These are phyloP conservation scores for Clarias laeviceps DNA, from an alignment of 2,797 vertebrate genomes.

Conservation along the genomic window DNA sequence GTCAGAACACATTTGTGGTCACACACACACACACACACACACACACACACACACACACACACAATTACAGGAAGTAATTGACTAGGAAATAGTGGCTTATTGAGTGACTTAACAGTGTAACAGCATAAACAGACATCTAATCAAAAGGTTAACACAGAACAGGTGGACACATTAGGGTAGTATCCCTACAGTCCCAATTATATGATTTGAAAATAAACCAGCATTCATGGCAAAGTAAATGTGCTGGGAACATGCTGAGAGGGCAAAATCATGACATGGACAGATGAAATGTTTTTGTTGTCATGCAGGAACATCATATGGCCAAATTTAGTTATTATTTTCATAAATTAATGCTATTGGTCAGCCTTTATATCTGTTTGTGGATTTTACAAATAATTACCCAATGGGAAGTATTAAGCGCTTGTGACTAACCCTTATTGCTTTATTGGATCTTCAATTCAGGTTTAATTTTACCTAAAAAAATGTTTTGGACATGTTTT, in stretches of 20 bases:
- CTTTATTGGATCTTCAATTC: too few species aligned
- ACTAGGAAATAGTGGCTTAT: neutral
- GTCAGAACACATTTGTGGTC: neutral
- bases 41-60: neutral
- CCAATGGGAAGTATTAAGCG: too few species aligned
- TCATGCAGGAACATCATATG: too few species aligned
- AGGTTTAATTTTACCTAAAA: too few species aligned
- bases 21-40: neutral
- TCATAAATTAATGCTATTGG: too few species aligned
- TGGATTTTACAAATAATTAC: too few species aligned
- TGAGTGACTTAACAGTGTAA: too few species aligned
- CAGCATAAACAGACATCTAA: neutral
- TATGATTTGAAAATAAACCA: neutral
- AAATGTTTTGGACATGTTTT: too few species aligned
- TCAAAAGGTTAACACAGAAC: neutral
- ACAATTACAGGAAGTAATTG: neutral
- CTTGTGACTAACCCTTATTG: too few species aligned
- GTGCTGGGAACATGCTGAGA: neutral
- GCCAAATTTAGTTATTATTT: too few species aligned
- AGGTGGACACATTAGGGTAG: neutral
- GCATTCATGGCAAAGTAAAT: neutral
- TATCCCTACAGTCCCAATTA: neutral
- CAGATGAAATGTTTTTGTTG: neutral
- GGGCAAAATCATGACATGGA: neutral
- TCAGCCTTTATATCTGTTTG: too few species aligned